Evolutionary conservation across 2,888 invertebrate genomes (phyloP), one percentile per base, ranked within the genome.

Genomic region (Acrocyrtus sp.): DNA sequence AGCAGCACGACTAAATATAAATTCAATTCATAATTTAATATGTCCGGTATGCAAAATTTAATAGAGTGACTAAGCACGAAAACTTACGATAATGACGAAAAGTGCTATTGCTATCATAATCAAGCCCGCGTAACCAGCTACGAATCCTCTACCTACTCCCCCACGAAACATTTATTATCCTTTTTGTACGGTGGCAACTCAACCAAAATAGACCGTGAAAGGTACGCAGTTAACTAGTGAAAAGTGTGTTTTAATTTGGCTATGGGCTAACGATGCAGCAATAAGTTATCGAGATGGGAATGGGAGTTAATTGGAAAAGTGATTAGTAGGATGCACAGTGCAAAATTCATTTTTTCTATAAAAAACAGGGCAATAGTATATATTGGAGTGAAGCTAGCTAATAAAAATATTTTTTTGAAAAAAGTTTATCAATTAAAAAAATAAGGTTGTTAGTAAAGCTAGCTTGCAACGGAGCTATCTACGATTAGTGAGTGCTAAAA

Each of bases 101-200:
- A 75, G 56, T 17, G 75, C 75, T 34, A 68, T 56, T n/a, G 29
- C 54, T 17, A 75, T 75, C 73, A 77, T 73, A 6, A 66, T 72
- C 24, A 77, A 27, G 24, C 77, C 77, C 19, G 72, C 74, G 48
- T 69, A 77, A 17, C 77, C 77, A n/a, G 75, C 68, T 43, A 77
- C 75, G 41, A 77, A 77, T 1, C 77, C 77, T 1, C 75, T 61
- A 43, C 77, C 77, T 21, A 77, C 77, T 29, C 77, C 77, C 12
- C 77, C 66, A 50, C 70, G 63, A 51, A 70, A 70, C 70, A 70
- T 69, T 53, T 58, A 58, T 51, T 34, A n/a, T n/a, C n/a, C n/a
- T 24, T 3, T 58, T 22, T 41, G 12, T 26, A 47, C 53, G 56
- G 47, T 29, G 51, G 51, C 5, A 24, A 51, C 10, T 10, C 8